Evolutionary conservation across 2,888 invertebrate species (phyloP).

Genomic region (Drosophila putrida): DNA sequence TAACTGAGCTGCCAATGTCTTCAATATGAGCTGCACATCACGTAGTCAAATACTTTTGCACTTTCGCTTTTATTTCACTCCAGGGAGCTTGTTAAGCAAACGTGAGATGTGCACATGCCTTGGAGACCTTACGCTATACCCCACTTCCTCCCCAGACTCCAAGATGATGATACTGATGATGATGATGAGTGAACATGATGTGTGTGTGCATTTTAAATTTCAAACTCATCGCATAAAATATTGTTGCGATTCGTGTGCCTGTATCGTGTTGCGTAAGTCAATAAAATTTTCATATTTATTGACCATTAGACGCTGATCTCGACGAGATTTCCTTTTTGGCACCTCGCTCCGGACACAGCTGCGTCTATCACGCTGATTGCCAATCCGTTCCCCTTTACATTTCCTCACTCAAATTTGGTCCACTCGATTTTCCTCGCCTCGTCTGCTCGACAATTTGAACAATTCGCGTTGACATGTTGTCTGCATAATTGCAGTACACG

Average conservation of each 20-base stretch:
- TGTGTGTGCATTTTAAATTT: constrained; percentile 74
- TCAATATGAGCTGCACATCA: constrained; percentile 64
- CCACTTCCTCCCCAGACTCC: constrained; percentile 9
- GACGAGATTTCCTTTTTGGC: constrained; percentile 43
- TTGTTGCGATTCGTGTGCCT: constrained; percentile 24
- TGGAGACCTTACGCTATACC: constrained; percentile 31
- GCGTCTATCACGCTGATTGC: constrained; percentile 38
- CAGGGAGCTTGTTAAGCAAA: constrained; percentile 82
- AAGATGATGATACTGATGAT: background rate
- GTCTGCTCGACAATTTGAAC: constrained; percentile 70
- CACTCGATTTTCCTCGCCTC: constrained; percentile 23
- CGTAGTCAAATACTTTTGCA: constrained; percentile 78
- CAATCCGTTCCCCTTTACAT: constrained; percentile 2
- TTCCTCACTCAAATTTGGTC: background rate
- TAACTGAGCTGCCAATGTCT: constrained; percentile 25
- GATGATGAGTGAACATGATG: constrained; percentile 25
- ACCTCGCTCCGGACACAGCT: constrained; percentile 77
- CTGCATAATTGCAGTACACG: constrained; percentile 83
- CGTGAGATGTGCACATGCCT: constrained; percentile 61
- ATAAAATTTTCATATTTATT: constrained; percentile 84
- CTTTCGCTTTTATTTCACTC: constrained; percentile 82
- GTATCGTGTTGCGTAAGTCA: constrained; percentile 67
- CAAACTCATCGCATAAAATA: constrained; percentile 13
- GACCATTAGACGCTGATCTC: constrained; percentile 71
- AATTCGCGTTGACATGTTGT: constrained; percentile 83